Percentiles rank a stretch among this genome's conserved stretches.
phyloP scores from a whole-genome alignment of 2,797 vertebrate genomes.

The Discoglossus pictus region DNA sequence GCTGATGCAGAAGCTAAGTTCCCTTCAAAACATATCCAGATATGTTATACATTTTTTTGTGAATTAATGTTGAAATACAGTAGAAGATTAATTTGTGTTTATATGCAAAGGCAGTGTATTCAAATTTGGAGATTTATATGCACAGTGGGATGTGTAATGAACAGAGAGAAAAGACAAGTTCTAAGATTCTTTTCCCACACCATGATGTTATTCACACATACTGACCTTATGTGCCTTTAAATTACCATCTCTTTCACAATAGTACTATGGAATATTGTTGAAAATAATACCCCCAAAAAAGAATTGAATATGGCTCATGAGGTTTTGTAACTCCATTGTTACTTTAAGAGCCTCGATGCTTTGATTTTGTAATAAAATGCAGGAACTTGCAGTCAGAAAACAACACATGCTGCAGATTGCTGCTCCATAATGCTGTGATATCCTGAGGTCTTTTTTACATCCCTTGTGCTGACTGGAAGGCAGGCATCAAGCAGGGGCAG shows the following conservation, averaged over 20 bases:
- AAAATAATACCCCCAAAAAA: slow-evolving; percentile 34
- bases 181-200: too few relatives aligned
- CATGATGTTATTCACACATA: too few relatives aligned
- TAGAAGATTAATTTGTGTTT: too few relatives aligned
- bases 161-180: too few relatives aligned
- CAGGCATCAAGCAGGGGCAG: slow-evolving; percentile 50
- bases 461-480: slow-evolving; percentile 50
- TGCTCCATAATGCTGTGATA: slow-evolving; percentile 48
- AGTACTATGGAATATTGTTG: not conserved
- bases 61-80: too few relatives aligned
- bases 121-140: too few relatives aligned
- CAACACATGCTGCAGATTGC: slow-evolving; percentile 51
- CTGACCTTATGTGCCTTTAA: too few relatives aligned
- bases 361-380: slow-evolving; percentile 44
- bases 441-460: slow-evolving; percentile 50
- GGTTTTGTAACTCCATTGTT: slow-evolving; percentile 35
- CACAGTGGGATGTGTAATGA: too few relatives aligned
- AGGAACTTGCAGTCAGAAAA: slow-evolving; percentile 43
- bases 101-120: too few relatives aligned
- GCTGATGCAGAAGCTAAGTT: too few relatives aligned
- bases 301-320: slow-evolving; percentile 18
- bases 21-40: too few relatives aligned
- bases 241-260: slow-evolving; percentile 4
- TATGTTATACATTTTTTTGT: too few relatives aligned
- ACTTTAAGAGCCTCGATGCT: slow-evolving; percentile 30